Conservation (phyloP, 2,888 invertebrate genomes). For the Pimpla rufipes region DNA sequence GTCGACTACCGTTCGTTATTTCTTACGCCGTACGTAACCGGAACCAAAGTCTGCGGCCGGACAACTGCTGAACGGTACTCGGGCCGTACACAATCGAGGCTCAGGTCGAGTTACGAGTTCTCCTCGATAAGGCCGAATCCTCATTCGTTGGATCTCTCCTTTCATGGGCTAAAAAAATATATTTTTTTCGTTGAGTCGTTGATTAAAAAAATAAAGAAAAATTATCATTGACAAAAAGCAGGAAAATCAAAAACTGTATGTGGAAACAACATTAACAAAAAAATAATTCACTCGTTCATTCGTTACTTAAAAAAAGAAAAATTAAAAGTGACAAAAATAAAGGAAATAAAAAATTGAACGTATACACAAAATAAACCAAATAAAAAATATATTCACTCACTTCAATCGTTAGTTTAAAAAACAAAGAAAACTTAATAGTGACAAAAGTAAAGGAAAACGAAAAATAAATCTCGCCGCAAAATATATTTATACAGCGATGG, state of each 20-base stretch:
- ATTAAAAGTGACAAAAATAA: too few species aligned
- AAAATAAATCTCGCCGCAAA: neutral
- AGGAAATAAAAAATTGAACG: too few species aligned
- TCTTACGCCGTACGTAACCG: constrained; percentile 8
- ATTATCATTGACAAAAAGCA: too few species aligned
- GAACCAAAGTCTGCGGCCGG: constrained; percentile 19
- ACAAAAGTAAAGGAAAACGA: neutral
- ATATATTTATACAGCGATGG: constrained; percentile 15
- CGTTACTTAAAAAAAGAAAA: neutral
- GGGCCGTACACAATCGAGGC: constrained; percentile 18
- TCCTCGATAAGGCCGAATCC: neutral
- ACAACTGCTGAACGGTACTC: constrained; percentile 26
- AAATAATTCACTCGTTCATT: too few species aligned
- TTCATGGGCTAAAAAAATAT: constrained; percentile 14
- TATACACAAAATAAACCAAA: too few species aligned
- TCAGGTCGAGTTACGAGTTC: constrained; percentile 2
- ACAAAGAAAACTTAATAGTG: neutral
- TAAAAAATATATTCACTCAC: neutral
- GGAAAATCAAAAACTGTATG: too few species aligned
- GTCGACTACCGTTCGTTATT: constrained; percentile 27
- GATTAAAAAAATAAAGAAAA: too few species aligned
- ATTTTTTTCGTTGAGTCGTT: too few species aligned
- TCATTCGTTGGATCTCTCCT: constrained; percentile 9
- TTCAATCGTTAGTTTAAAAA: constrained; percentile 18
- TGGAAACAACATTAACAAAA: too few species aligned